Conservation (phyloP, 2,113 vertebrate genomes). For the Indicator indicator region DNA sequence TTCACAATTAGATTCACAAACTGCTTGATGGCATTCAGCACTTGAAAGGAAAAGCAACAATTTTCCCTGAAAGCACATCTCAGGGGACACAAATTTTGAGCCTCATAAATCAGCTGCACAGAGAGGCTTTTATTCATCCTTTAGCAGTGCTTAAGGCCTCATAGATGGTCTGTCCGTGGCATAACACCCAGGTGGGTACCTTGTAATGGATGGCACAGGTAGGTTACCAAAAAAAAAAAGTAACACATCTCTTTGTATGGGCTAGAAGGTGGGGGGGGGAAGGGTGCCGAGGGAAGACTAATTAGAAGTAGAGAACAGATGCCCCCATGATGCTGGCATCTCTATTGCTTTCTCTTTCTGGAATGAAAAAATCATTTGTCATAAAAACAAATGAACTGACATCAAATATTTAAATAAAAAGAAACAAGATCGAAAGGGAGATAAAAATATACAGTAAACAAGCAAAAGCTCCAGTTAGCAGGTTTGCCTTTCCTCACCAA, state of each 20-base stretch:
- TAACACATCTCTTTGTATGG: not conserved
- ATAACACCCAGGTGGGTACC: not conserved
- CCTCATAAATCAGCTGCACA: not conserved
- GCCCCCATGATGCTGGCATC: constrained; percentile 52
- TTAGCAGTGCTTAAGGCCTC: not conserved
- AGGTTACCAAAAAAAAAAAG: not conserved
- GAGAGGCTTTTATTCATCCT: not conserved
- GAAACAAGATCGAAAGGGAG: constrained; percentile 48
- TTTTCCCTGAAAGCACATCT: not conserved
- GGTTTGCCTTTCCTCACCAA: constrained; percentile 32
- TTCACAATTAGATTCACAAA: not conserved
- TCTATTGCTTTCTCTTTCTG: constrained; percentile 66
- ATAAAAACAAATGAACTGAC: constrained; percentile 76
- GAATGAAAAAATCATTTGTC: constrained; percentile 63
- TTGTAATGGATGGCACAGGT: not conserved
- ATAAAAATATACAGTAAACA: constrained; percentile 72
- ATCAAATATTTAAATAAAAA: constrained; percentile 74
- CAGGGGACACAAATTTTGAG: not conserved
- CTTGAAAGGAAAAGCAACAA: not conserved
- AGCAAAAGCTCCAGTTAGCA: constrained; percentile 40
- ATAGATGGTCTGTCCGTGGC: not conserved
- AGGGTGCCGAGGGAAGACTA: constrained; percentile 16
- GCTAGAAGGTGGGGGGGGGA: not conserved
- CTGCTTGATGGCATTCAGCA: not conserved
- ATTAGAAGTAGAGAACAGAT: constrained; percentile 72